Evolutionary conservation across 2,888 invertebrate genomes (phyloP).

Genomic region (Agriotes lineatus): DNA sequence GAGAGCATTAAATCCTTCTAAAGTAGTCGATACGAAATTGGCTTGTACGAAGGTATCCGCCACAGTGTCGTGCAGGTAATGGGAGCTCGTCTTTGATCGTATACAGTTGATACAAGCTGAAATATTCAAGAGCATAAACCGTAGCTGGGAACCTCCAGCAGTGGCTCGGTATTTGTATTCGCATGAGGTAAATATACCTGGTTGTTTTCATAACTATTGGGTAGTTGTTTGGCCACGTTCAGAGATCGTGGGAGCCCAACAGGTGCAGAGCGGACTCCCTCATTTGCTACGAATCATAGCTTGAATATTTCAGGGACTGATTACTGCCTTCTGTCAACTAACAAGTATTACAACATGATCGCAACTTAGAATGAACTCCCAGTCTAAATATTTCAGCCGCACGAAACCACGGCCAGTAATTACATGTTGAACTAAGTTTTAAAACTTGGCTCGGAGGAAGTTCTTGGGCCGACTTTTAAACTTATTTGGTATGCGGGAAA

Average conservation of each 20-base stretch:
- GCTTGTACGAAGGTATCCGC: no score
- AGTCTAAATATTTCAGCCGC: constrained; percentile 32
- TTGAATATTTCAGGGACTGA: constrained; percentile 42
- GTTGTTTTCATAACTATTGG: constrained; percentile 48
- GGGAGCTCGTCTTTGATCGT: constrained; percentile 29
- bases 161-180: constrained; percentile 47
- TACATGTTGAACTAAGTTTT: background rate
- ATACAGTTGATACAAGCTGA: constrained; percentile 29
- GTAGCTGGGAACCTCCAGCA: constrained; percentile 29
- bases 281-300: constrained; percentile 18
- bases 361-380: constrained; percentile 30
- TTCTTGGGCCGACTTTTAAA: background rate
- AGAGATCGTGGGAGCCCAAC: constrained; percentile 46
- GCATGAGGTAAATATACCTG: constrained; percentile 48
- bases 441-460: background rate
- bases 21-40: no score
- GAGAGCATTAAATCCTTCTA: no score
- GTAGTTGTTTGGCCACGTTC: constrained; percentile 49
- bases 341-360: constrained; percentile 39
- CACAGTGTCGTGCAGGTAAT: constrained; percentile 26
- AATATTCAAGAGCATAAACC: constrained; percentile 25
- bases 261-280: constrained; percentile 37
- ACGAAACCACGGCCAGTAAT: constrained; percentile 25
- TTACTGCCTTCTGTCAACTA: constrained; percentile 37
- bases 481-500: background rate